phyloP scores from a whole-genome alignment of 2,888 invertebrate species.

The Geophilus truncorum region DNA sequence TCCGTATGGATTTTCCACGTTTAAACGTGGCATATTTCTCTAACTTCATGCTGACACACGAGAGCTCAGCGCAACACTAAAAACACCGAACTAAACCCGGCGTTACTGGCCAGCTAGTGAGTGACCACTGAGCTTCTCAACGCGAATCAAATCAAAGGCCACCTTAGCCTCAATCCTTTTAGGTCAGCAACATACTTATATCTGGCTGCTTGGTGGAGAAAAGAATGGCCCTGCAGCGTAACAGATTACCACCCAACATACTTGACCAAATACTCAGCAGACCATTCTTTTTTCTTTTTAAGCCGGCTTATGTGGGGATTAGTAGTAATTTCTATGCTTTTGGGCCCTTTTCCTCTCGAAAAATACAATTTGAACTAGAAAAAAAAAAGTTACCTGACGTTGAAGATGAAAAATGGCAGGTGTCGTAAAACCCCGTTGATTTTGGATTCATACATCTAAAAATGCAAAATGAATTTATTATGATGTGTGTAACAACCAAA shows the following conservation, averaged over 20 bases:
- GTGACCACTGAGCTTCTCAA: neutral
- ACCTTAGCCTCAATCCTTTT: neutral
- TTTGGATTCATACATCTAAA: constrained; percentile 2
- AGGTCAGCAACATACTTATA: neutral
- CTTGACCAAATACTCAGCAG: neutral
- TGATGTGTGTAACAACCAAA: too few species aligned
- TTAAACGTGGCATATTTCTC: neutral
- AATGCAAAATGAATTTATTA: neutral
- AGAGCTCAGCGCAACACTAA: neutral
- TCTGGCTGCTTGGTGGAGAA: neutral
- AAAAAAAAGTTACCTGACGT: neutral
- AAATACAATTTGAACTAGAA: neutral
- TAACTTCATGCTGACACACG: neutral
- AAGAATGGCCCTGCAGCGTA: neutral
- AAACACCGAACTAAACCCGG: neutral
- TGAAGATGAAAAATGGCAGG: constrained; percentile 14
- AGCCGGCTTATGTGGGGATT: neutral
- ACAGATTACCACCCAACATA: neutral
- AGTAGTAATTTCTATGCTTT: neutral
- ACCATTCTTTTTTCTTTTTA: neutral
- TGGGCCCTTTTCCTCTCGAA: neutral
- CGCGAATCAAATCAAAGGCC: neutral
- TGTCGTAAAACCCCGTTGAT: neutral
- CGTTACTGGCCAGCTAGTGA: neutral
- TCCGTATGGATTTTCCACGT: neutral